Base-by-base conservation (phyloP, 1,140 invertebrate species). In the Temnothorax longispinosus region DNA sequence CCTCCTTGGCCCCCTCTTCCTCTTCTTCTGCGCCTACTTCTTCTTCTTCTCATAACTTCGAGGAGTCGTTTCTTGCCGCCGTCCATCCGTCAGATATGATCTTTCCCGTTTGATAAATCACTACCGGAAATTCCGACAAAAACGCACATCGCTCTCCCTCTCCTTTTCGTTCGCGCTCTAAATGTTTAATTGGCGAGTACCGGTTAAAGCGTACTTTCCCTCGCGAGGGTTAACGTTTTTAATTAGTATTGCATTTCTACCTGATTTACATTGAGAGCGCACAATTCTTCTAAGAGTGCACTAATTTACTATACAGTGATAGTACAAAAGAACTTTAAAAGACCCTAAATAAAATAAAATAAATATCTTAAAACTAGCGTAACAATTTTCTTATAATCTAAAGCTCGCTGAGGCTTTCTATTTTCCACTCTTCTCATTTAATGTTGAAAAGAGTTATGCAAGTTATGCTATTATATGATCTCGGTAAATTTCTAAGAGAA, bases 101-200 rank as follows among this genome's bases (percentile, higher is more conserved):
- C 94, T 95, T 94, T 94, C 85, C 93, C 92, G 90, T 94, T 95
- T 95, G 95, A 95, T 95, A 94, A 94, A 95, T 95, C 91, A 92
- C 92, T 92, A 94, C 94, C 94, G 95, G 95, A 95, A 95, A 95
- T 95, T 93, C 93, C 80, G 69, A 75, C 93, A 94, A 95, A 95
- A 95, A 94, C 88, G 47, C 60, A 67, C 88, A 90, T 93, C 90
- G 87, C 85, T 89, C 82, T 76, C 80, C 72, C 81, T 86, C 92
- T 93, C 82, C 62, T 21, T 41, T 38, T 86, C 65, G 86, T 90
- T 93, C 90, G 88, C 89, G 94, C 90, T 94, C 94, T 91, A 94
- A 88, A 95, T 95, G 90, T 89, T 91, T 94, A 93, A 95, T 94
- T 92, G 91, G 87, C 90, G 89, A 90, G 84, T 75, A 87, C 81